These are phyloP conservation scores for Marasmarcha lunaedactyla DNA, from an alignment of 2,888 invertebrate species.

Conservation along the genomic window DNA sequence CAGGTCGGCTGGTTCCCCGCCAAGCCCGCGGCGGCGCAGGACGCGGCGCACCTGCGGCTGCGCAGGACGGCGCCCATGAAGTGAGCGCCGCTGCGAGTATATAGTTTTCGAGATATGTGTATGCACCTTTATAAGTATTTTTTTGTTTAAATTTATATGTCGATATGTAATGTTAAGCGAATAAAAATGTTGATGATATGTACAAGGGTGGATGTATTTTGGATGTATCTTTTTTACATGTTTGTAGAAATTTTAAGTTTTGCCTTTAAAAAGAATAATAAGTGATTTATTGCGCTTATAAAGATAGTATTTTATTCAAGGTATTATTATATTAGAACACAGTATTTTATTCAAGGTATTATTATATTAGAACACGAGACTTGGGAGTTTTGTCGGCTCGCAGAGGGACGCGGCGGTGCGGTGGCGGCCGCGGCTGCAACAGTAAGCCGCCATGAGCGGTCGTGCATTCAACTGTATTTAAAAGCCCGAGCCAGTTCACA, in stretches of 20 bases:
- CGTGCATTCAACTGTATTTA: no score
- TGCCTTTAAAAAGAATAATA: slow-evolving; percentile 34
- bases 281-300: slow-evolving; percentile 30
- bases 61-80: slow-evolving; percentile 49
- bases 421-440: no score
- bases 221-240: slow-evolving; percentile 26
- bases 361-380: no score
- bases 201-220: slow-evolving; percentile 19
- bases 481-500: no score
- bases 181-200: slow-evolving; percentile 33
- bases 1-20: slow-evolving; percentile 48
- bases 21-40: slow-evolving; percentile 26
- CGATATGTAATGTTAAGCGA: slow-evolving; percentile 44
- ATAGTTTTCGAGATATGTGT: slow-evolving; percentile 12
- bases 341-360: slow-evolving; percentile 11
- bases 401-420: no score
- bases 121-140: slow-evolving; percentile 26
- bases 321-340: no score
- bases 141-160: slow-evolving; percentile 26
- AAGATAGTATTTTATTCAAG: slow-evolving; percentile 12
- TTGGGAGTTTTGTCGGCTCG: no score
- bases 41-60: slow-evolving; percentile 35
- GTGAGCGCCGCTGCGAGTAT: slow-evolving; percentile 20
- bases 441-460: no score
- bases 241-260: slow-evolving; percentile 26